Evolutionary conservation across 2,888 invertebrate genomes (phyloP).

Genomic region (Ernsta delagoae): DNA sequence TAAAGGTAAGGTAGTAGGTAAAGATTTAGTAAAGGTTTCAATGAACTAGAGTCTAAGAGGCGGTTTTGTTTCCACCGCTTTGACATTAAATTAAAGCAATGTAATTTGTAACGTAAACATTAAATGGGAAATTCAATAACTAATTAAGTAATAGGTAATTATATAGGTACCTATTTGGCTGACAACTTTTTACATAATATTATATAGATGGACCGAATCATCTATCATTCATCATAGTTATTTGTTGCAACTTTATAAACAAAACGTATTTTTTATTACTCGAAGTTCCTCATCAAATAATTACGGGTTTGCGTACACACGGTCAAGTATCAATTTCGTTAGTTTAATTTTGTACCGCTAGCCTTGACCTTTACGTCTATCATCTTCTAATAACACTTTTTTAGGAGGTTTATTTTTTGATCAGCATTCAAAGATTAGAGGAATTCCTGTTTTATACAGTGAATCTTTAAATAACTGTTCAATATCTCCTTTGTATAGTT

Average conservation of each 20-base stretch:
- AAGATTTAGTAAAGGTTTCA: too few species aligned
- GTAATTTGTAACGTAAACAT: too few species aligned
- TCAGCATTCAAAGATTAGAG: slow-evolving; percentile 21
- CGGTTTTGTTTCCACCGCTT: too few species aligned
- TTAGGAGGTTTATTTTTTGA: slow-evolving; percentile 31
- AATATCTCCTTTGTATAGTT: neutral
- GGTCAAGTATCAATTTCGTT: slow-evolving; percentile 41
- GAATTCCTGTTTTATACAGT: slow-evolving; percentile 27
- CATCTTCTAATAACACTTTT: slow-evolving; percentile 26
- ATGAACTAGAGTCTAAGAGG: too few species aligned
- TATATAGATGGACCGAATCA: too few species aligned
- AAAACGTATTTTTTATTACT: slow-evolving; percentile 19
- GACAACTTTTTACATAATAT: too few species aligned
- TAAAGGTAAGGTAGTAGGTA: too few species aligned
- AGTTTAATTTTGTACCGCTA: slow-evolving; percentile 38
- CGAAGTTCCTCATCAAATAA: slow-evolving; percentile 23
- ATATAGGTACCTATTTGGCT: too few species aligned
- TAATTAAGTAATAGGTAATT: too few species aligned
- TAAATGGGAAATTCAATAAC: too few species aligned
- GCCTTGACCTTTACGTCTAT: slow-evolving; percentile 44
- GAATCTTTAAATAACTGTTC: slow-evolving; percentile 14
- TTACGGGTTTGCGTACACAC: slow-evolving; percentile 23
- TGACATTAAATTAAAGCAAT: too few species aligned
- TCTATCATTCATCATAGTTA: neutral
- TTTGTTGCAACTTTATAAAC: slow-evolving; percentile 11